Evolutionary conservation across 2,888 invertebrate genomes (phyloP), one percentile per base, ranked within the genome.

Genomic region (Archips xylosteana): DNA sequence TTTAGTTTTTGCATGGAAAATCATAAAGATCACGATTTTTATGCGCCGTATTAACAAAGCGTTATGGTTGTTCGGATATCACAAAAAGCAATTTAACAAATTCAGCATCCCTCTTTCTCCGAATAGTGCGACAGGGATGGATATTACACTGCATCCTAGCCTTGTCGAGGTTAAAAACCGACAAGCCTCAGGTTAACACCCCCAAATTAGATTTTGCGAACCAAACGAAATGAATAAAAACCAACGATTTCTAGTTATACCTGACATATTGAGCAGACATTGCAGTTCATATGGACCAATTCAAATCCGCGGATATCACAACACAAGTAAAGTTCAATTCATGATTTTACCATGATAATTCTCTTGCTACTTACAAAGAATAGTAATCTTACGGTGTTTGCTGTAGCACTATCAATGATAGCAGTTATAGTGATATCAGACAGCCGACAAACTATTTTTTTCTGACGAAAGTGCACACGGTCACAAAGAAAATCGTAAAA

Each of bases 1-100:
- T 70, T 68, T 63, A 74, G 61, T 70, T 74, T 71, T 74, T 70
- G 69, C 69, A 61, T 65, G 74, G 57, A 61, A 74, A 65, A 51
- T 74, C 73, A 69, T 70, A 74, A 70, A 74, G 74, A 70, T 70
- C 74, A 74, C 65, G 70, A 70, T 61, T 72, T 74, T 34, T 70
- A 42, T 23, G 51, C 74, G 74, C 54, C 71, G 36, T 51, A 54
- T 71, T 71, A 71, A 45, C 23, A 10, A 23, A 32, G n/a, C 49
- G 15, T 65, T 62, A 67, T 57, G 63, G 47, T 32, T 39, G 9
- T n/a, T 45, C 15, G 0, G 23, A 32, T 3, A 45, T 62, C 5
- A 45, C 42, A 62, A 64, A 13, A 59, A 59, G 15, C 59, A 59
- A 9, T 54, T 23, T 54, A 2, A 54, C 23, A 23, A 54, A 54